These are phyloP conservation scores for Holotrichia oblita DNA, from an alignment of 1,140 invertebrate genomes.

Conservation along the genomic window DNA sequence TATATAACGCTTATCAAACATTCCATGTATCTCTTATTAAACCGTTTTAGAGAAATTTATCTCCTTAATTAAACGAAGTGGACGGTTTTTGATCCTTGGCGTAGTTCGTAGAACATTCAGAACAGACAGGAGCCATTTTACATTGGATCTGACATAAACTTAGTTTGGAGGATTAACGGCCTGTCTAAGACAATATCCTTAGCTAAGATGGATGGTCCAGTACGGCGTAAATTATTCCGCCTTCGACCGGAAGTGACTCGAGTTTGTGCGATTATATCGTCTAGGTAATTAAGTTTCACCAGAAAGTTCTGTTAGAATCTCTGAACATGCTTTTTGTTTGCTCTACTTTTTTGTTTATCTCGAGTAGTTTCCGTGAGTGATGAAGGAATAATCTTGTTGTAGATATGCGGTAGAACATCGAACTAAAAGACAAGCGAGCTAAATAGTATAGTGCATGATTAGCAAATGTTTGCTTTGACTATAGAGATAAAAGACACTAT, in stretches of 20 bases:
- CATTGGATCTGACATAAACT: constrained; percentile 16
- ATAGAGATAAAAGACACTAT: too few relatives aligned
- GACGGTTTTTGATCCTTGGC: not conserved
- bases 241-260: not conserved
- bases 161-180: constrained; percentile 4
- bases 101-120: not conserved
- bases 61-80: not conserved
- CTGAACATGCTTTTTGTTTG: not conserved
- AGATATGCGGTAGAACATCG: too few relatives aligned
- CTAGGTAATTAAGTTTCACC: not conserved
- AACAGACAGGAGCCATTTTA: constrained; percentile 10
- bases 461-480: too few relatives aligned
- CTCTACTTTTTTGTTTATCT: too few relatives aligned
- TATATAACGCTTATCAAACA: not conserved
- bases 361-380: too few relatives aligned
- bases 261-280: constrained; percentile 11
- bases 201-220: constrained; percentile 16
- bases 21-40: not conserved
- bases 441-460: too few relatives aligned
- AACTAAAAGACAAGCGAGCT: too few relatives aligned
- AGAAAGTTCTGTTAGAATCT: not conserved
- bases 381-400: too few relatives aligned
- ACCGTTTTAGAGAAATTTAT: not conserved
- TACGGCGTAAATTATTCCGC: not conserved
- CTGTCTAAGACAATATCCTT: constrained; percentile 16